Base-by-base conservation (phyloP, 2,888 invertebrate genomes). In the Archips xylosteana region DNA sequence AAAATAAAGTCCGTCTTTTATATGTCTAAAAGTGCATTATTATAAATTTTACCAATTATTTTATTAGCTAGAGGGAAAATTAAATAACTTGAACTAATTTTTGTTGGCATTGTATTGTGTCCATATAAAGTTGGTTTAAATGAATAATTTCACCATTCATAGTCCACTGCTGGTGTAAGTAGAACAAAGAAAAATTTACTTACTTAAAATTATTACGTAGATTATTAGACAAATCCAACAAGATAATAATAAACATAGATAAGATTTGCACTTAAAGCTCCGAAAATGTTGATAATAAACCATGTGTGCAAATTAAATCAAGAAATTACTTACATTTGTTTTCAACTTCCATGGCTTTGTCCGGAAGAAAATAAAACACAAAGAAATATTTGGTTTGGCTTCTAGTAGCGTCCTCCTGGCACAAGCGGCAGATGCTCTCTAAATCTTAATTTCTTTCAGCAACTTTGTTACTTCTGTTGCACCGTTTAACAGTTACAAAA, bases 281-380 rank as follows among this genome's bases (percentile, higher is more conserved):
- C 39, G 23, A 60, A 4, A 36, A n/a, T n/a, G 39, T 45, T 34
- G 34, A 59, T 15, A 23, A 23, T 54, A 47, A 65, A 34, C 49
- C 23, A 59, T n/a, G 6, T 49, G 60, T 64, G 42, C 10, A 79
- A 72, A 51, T 23, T 71, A 60, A 67, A 71, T 74, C 51, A 73
- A 73, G 70, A 78, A 70, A 68, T 5, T 64, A 91, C 93, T 92
- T 82, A 93, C 93, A 86, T 90, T 91, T 91, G 54, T 83, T 90
- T 85, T 88, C 90, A 79, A 93, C 86, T 87, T 93, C 93, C 93
- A 93, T 93, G 74, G 82, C 80, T 86, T 76, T 75, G 76, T 78
- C 80, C 71, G 71, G 67, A 78, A 79, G 79, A 80, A 79, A 79
- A 80, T 77, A 78, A 65, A 75, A 82, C 81, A 81, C 79, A 79